A percentile compares a stretch with the other conserved stretches of the same genome.
phyloP scores from a whole-genome alignment of 2,888 invertebrate genomes.

The Syritta pipiens region DNA sequence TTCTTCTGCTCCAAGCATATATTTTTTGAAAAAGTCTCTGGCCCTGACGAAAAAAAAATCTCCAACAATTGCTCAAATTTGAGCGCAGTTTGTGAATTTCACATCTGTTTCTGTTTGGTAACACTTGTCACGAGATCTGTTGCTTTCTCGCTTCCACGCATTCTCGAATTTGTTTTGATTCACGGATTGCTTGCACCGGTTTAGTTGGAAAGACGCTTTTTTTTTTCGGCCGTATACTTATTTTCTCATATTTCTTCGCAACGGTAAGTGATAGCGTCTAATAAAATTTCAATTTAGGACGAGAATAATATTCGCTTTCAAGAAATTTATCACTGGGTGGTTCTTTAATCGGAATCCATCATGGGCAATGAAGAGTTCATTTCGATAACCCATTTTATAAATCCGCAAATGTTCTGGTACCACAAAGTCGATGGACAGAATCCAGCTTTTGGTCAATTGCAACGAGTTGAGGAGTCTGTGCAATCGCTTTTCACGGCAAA shows the following conservation, averaged over 20 bases:
- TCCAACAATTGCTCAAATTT: too few species aligned
- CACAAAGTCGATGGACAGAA: slow-evolving; percentile 70
- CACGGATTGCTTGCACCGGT: too few species aligned
- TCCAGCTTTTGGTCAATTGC: slow-evolving; percentile 59
- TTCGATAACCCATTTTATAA: slow-evolving; percentile 72
- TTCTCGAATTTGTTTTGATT: neutral
- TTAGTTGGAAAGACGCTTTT: too few species aligned
- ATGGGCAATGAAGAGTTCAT: slow-evolving; percentile 70
- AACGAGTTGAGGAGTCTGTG: slow-evolving; percentile 66
- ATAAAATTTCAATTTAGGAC: neutral
- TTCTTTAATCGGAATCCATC: too few species aligned
- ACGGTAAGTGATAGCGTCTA: neutral
- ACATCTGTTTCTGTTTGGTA: too few species aligned
- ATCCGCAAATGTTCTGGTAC: slow-evolving; percentile 73
- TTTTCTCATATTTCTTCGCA: neutral
- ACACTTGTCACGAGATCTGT: neutral
- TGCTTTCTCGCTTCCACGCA: neutral
- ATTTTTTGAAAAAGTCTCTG: too few species aligned
- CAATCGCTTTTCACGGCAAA: slow-evolving; percentile 56
- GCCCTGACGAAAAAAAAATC: too few species aligned
- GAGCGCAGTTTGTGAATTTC: too few species aligned
- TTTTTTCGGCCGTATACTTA: too few species aligned
- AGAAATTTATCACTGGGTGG: too few species aligned
- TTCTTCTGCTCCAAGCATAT: too few species aligned
- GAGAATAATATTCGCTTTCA: too few species aligned